phyloP scores from a whole-genome alignment of 2,113 vertebrate species.

The Thymallus thymallus region DNA sequence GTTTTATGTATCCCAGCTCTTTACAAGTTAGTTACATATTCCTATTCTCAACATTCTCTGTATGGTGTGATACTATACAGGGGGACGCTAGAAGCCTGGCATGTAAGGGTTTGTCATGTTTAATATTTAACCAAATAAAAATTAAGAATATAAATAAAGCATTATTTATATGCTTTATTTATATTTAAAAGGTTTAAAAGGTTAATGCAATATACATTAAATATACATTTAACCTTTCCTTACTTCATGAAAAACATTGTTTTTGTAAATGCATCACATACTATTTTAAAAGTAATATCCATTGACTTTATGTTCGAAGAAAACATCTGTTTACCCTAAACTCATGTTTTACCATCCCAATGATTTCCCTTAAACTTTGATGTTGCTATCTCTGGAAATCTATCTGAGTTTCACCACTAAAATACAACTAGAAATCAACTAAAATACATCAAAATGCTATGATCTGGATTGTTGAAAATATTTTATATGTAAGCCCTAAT shows the following conservation, averaged over 20 bases:
- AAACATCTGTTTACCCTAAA: conserved; percentile 5
- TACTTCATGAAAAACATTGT: conserved; percentile 40
- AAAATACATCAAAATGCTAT: not conserved
- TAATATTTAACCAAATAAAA: conserved; percentile 48
- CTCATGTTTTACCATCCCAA: not conserved
- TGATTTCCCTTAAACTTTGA: not conserved
- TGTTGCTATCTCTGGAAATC: not conserved
- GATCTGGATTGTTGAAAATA: conserved; percentile 17
- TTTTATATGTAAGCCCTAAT: conserved; percentile 45
- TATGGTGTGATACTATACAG: not conserved
- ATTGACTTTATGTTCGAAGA: not conserved
- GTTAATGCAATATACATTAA: conserved; percentile 8
- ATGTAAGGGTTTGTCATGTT: not conserved
- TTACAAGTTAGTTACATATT: not conserved
- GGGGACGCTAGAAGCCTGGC: not conserved
- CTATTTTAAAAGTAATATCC: conserved; percentile 7
- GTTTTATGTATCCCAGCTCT: conserved; percentile 12
- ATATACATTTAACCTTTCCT: conserved; percentile 3
- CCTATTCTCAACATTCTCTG: not conserved
- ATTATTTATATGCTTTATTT: too few relatives aligned
- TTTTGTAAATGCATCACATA: conserved; percentile 41
- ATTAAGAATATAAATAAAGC: not conserved
- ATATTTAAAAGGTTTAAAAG: too few relatives aligned
- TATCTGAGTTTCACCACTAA: not conserved
- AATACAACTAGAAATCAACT: too few relatives aligned